Base-by-base conservation (phyloP, 2,888 invertebrate genomes). In the Chymomyza amoena region DNA sequence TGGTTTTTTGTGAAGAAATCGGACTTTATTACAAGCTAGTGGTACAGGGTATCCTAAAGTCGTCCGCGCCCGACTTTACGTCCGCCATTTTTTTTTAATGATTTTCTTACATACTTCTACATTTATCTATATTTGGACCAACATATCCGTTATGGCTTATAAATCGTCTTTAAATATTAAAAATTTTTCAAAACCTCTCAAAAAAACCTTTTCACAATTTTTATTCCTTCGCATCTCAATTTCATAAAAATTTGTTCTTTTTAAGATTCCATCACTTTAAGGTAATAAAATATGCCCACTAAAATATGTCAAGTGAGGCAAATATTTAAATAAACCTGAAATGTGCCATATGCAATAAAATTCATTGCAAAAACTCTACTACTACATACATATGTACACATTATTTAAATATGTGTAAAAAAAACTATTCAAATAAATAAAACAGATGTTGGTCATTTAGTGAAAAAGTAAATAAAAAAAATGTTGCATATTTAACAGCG, bases 401-500 rank as follows among this genome's bases (percentile, higher is more conserved):
- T 15, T 20, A 15, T 28, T 20, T 57, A 57, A 25, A 25, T 45
- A 45, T 45, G 10, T 45, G 39, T 45, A 32, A 25, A 20, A 20
- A 25, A 57, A 20, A 6, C 57, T 57, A 28, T 28, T 10, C 25
- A 57, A 57, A 57, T 25, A 25, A 57, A 57, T 25, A 57, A 54
- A 57, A 57, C 20, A 32, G 15, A 28, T 15, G 28, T 15, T 28
- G 57, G 28, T 6, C 16, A 57, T 57, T 57, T 13, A 4, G 20
- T 20, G 20, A 20, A 15, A 20, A 57, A 25, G 54, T 10, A 57
- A 28, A 25, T 20, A 32, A 60, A 60, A 6, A 60, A 36, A 32
- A 32, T 15, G 32, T 32, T 60, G 60, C 60, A 60, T 60, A 60
- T 60, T 60, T 60, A 32, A 60, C 36, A 60, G 54, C 20, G 54